Evolutionary conservation across 2,888 invertebrate genomes (phyloP).

Genomic region (Dichetophora obliterata): DNA sequence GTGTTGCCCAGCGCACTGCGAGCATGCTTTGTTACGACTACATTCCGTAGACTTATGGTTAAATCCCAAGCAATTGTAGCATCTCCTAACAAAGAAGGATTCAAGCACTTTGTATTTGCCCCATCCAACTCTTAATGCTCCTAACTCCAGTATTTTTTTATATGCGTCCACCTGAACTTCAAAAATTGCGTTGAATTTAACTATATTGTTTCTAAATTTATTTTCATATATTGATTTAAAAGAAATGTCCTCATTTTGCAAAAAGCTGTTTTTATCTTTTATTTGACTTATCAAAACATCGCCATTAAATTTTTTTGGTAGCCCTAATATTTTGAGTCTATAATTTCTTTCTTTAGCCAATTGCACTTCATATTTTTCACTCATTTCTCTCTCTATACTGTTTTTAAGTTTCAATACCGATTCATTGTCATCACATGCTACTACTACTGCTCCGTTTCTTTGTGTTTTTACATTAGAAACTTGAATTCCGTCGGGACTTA

Average conservation of each 20-base stretch:
- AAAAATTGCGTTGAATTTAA: neutral
- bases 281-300: neutral
- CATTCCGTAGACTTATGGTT: no score
- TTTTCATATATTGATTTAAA: neutral
- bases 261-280: neutral
- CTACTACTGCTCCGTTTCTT: neutral
- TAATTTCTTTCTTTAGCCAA: neutral
- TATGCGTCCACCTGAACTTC: neutral
- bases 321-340: neutral
- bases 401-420: neutral
- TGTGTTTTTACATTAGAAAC: neutral
- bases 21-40: no score
- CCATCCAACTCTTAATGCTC: no score
- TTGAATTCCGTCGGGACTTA: conserved; percentile 5
- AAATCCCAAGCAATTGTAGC: no score
- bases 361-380: neutral
- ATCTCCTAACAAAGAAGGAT: no score
- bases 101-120: no score
- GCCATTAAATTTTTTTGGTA: neutral
- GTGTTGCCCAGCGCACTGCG: no score
- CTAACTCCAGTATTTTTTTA: no score
- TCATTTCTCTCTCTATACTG: conserved; percentile 3
- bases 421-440: neutral
- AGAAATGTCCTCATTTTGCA: neutral
- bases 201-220: neutral